Evolutionary conservation across 2,113 vertebrate species (phyloP), one percentile per base, ranked within the genome.

Genomic region (Pitta sordida): DNA sequence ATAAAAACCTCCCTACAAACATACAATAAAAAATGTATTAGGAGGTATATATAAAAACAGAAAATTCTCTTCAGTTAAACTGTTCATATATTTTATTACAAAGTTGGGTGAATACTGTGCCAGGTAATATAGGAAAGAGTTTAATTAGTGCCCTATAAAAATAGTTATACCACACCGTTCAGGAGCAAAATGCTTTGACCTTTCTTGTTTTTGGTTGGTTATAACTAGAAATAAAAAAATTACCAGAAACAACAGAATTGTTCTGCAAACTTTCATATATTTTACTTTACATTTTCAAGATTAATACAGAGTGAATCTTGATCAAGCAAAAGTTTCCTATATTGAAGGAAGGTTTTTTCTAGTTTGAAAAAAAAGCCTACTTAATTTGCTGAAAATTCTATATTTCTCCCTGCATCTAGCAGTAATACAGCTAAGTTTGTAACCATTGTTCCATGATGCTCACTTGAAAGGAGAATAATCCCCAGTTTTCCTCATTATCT

Each of bases 1-100:
- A 34, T 39, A 44, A 58, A 81, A 43, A 5, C 0, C 2, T 1
- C n/a, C n/a, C 0, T n/a, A 15, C 17, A 46, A 64, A 58, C 19
- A 4, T 34, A 11, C 12, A 46, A 18, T 9, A 26, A 16, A 15
- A 26, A 9, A 37, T 7, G 2, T 7, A 32, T 56, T 37, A 36
- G 7, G 13, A 48, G 2, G 9, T 75, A 26, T 7, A 63, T n/a
- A n/a, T n/a, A 58, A 13, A 67, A 91, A 37, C 2, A 51, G 17
- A 48, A 74, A 44, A 74, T 36, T 15, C 3, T 56, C 88, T 46
- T n/a, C 3, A 9, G 12, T 10, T 56, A 23, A 36, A 8, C 1
- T 71, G 12, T 5, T 80, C 0, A 0, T 43, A 51, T 26, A 6
- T 60, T 80, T 88, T 73, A 71, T n/a, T 55, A 34, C 36, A 77